A percentile compares a stretch with the other conserved stretches of the same genome.
Evolutionary conservation across 2,888 invertebrate genomes (phyloP).

Genomic region (Mesorhabditis spiculigera): DNA sequence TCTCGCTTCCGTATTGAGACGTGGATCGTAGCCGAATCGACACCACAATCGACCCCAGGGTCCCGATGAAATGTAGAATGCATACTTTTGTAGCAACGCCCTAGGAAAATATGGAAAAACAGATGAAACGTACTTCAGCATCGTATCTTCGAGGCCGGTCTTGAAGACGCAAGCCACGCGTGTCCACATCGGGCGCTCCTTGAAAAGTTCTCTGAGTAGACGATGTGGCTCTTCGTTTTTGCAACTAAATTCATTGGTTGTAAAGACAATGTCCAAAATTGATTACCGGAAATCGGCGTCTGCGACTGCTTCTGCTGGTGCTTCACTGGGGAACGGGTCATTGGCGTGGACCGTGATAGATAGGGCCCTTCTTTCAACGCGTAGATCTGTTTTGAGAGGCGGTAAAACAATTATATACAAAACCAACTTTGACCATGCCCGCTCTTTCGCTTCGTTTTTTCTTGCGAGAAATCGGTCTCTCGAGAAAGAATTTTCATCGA

Average conservation of each 20-base stretch:
- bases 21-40: constrained; percentile 84
- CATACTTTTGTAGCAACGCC: constrained; percentile 75
- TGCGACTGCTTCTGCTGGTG: constrained; percentile 40
- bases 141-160: constrained; percentile 45
- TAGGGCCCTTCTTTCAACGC: constrained; percentile 49
- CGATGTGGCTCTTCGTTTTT: constrained; percentile 49
- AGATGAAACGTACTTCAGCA: constrained; percentile 65
- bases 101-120: constrained; percentile 17
- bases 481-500: constrained; percentile 41
- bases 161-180: constrained; percentile 70
- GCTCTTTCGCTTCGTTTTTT: constrained; percentile 26
- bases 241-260: constrained; percentile 26
- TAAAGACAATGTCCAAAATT: not conserved
- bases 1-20: constrained; percentile 74
- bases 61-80: constrained; percentile 81
- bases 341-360: constrained; percentile 46
- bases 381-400: constrained; percentile 31
- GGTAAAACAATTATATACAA: constrained; percentile 6
- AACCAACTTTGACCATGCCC: constrained; percentile 49
- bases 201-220: constrained; percentile 69
- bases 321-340: constrained; percentile 47
- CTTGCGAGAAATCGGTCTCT: constrained; percentile 36
- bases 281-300: constrained; percentile 40
- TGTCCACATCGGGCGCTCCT: constrained; percentile 85
- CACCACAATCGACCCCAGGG: constrained; percentile 92